Base-by-base conservation (phyloP, 2,113 vertebrate species). In the Bambusicola thoracicus region DNA sequence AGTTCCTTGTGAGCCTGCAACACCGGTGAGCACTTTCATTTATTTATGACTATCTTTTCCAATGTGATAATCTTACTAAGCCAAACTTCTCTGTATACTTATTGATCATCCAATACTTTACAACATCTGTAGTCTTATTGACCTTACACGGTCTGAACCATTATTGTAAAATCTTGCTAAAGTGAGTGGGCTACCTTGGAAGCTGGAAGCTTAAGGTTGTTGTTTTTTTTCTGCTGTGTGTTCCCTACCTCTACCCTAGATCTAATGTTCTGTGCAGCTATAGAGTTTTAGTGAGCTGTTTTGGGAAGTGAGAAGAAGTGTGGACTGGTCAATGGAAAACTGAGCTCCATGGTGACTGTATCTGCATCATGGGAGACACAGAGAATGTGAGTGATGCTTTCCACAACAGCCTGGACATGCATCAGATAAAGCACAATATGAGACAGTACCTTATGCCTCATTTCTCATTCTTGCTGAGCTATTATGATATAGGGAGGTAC, bases 331-430 rank as follows among this genome's bases (percentile, higher is more conserved):
- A 82, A 2, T 85, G 36, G 51, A 58, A 77, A 88, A 55, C 46
- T 46, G 72, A 94, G 55, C 63, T 74, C 22, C 46, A 7, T n/a
- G 76, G 75, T 93, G 95, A 84, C 73, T 90, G 55, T 56, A n/a
- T 75, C 76, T 86, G 34, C 61, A 75, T 68, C 22, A 55, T 48
- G 65, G 59, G 82, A 67, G 80, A 73, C 49, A 76, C 75, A 30
- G 32, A 75, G 18, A 90, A 75, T 48, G 56, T 84, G 80, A 92
- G 75, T 93, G 85, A 90, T n/a, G 55, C 51, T 90, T 96, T 95
- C 92, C 90, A 65, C 25, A 65, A 61, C 65, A 88, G 76, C 61
- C 69, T 75, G 53, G 76, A 87, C 73, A 61, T 63, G 40, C 38
- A 49, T 93, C 69, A 84, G 83, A 87, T 90, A 40, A 90, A 82